These are phyloP conservation scores for Mustela lutreola DNA, from an alignment of 2,113 vertebrate species.

Conservation along the genomic window DNA sequence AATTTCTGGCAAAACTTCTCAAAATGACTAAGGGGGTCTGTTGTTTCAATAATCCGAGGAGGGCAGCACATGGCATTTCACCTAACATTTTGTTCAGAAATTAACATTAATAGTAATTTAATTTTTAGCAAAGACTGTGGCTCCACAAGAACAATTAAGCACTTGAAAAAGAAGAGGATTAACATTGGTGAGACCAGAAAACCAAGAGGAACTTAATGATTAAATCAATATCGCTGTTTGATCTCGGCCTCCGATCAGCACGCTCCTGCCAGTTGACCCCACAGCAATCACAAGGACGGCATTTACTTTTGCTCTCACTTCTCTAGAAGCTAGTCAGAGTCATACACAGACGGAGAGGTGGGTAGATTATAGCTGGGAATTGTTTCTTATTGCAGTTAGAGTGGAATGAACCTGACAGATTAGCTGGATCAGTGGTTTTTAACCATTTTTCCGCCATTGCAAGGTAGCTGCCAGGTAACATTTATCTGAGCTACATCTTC, in stretches of 20 bases:
- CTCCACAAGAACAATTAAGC: neutral
- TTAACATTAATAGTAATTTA: conserved; percentile 45
- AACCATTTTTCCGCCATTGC: neutral
- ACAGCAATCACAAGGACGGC: neutral
- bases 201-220: conserved; percentile 17
- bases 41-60: neutral
- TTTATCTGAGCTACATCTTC: neutral
- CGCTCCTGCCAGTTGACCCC: neutral
- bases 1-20: conserved; percentile 28
- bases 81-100: conserved; percentile 29
- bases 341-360: neutral
- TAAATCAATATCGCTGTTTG: conserved; percentile 47
- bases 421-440: neutral
- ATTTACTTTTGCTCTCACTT: neutral
- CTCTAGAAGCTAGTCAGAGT: neutral
- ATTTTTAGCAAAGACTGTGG: conserved; percentile 24
- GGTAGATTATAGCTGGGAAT: neutral
- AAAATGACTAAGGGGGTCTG: neutral
- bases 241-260: conserved; percentile 22
- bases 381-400: neutral
- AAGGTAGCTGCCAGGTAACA: neutral
- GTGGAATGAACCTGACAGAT: neutral
- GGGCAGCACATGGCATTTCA: neutral
- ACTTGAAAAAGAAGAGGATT: conserved; percentile 25
- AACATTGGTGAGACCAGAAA: conserved; percentile 36